A percentile compares a stretch with the other conserved stretches of the same genome.
Conservation (phyloP, 2,888 invertebrate species). For the Selenia dentaria region DNA sequence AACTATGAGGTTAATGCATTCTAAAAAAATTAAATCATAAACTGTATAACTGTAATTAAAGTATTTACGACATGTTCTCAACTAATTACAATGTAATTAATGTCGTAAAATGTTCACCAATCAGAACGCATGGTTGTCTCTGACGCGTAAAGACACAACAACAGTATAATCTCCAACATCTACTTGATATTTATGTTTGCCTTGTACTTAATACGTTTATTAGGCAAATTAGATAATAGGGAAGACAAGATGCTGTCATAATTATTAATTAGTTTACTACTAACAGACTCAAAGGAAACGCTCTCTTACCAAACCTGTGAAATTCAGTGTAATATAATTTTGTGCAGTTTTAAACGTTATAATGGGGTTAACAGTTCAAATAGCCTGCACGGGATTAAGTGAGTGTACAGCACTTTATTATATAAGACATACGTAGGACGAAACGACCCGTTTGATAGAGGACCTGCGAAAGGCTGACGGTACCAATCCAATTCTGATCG, state of each 20-base stretch:
- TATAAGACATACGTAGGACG: no score
- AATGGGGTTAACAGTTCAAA: slow-evolving; percentile 11
- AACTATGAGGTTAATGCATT: no score
- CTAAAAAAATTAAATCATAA: no score
- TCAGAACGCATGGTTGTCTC: not conserved
- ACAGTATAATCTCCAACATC: slow-evolving; percentile 23
- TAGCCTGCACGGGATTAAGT: slow-evolving; percentile 15
- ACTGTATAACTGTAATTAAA: no score
- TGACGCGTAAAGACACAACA: not conserved
- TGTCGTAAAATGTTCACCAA: no score
- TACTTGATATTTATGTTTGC: slow-evolving; percentile 27
- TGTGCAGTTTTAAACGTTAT: slow-evolving; percentile 1
- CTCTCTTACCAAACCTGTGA: not conserved
- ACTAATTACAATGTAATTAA: no score
- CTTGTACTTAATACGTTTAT: slow-evolving; percentile 23
- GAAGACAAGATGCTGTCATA: slow-evolving; percentile 5
- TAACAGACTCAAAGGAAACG: slow-evolving; percentile 1
- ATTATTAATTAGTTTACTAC: slow-evolving; percentile 14
- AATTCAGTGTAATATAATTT: not conserved
- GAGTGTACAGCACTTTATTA: no score
- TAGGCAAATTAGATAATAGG: slow-evolving; percentile 21
- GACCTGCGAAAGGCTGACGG: no score
- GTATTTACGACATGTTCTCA: no score
- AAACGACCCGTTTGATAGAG: no score
- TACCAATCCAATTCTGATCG: no score